These are phyloP conservation scores for Biston betularia DNA, from an alignment of 2,888 invertebrate species.

Conservation along the genomic window DNA sequence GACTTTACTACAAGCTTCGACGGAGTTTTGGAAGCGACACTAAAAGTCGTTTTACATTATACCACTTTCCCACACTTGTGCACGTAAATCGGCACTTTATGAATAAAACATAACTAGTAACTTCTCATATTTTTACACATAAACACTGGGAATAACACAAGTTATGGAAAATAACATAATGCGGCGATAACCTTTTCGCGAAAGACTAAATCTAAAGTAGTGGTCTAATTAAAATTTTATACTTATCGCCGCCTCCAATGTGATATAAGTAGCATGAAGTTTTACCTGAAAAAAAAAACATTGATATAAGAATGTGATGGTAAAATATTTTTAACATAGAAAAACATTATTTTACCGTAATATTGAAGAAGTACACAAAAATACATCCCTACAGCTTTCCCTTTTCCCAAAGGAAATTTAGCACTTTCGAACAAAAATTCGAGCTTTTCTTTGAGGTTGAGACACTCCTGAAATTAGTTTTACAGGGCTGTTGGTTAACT, in stretches of 20 bases:
- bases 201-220: too few relatives aligned
- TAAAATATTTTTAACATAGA: not conserved
- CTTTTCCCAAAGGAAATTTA: conserved; percentile 3
- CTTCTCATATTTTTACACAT: too few relatives aligned
- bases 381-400: not conserved
- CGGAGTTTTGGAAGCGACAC: too few relatives aligned
- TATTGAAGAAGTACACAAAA: conserved; percentile 1
- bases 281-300: conserved; percentile 55
- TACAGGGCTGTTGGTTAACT: not conserved
- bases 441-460: not conserved
- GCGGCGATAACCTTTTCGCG: too few relatives aligned
- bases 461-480: not conserved
- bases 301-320: not conserved
- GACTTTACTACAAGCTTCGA: too few relatives aligned
- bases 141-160: too few relatives aligned
- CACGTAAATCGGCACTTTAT: too few relatives aligned
- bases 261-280: conserved; percentile 25
- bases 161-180: too few relatives aligned
- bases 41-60: too few relatives aligned
- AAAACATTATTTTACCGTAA: not conserved
- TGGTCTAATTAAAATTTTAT: conserved; percentile 6
- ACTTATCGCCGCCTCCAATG: conserved; percentile 29
- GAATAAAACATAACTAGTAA: too few relatives aligned
- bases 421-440: not conserved
- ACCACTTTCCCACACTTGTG: too few relatives aligned